Conservation (phyloP, 2,797 vertebrate species). For the Chiroxiphia lanceolata region DNA sequence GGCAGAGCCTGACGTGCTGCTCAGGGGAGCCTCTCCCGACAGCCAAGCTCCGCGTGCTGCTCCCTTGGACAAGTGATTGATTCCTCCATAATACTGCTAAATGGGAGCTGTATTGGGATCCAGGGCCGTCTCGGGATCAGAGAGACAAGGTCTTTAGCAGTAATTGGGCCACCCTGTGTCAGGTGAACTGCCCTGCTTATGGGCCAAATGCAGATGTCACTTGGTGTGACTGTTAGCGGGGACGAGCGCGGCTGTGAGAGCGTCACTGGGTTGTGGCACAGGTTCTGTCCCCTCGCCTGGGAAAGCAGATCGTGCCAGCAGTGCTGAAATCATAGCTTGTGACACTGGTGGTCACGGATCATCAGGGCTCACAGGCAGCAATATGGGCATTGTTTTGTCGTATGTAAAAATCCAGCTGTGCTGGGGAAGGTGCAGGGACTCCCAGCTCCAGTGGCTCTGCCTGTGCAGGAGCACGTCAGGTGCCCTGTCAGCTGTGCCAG, state of each 20-base stretch:
- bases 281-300: background rate
- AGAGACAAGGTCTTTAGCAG: constrained; percentile 78
- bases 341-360: constrained; percentile 45
- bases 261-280: background rate
- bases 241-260: constrained; percentile 14
- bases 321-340: constrained; percentile 43
- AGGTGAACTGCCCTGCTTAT: constrained; percentile 85
- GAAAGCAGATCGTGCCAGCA: background rate
- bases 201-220: constrained; percentile 86
- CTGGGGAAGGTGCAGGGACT: background rate
- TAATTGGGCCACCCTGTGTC: constrained; percentile 84
- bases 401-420: background rate
- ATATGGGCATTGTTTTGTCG: background rate
- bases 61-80: constrained; percentile 85
- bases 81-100: constrained; percentile 84
- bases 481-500: background rate
- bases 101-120: constrained; percentile 80
- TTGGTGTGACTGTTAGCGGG: constrained; percentile 75
- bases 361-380: background rate
- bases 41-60: constrained; percentile 68
- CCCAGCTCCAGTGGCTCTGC: background rate
- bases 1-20: constrained; percentile 73
- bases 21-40: constrained; percentile 59
- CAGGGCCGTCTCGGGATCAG: constrained; percentile 43
- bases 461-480: background rate